Evolutionary conservation across 2,113 vertebrate species (phyloP), one percentile per base, ranked within the genome.

Genomic region (Aegypius monachus): DNA sequence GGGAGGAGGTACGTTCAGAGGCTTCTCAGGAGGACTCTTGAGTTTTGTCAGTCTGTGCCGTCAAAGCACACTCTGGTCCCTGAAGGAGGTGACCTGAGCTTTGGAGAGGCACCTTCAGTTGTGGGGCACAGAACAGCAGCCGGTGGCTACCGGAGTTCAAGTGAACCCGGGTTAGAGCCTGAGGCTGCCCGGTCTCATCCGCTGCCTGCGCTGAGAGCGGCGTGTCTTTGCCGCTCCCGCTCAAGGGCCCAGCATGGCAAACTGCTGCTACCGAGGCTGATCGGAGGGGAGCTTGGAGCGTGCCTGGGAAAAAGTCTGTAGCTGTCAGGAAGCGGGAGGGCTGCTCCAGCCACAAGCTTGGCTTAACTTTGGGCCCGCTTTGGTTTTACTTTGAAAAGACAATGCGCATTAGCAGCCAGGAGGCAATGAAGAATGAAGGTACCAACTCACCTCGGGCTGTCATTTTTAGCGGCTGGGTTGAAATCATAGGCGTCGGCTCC

Each of bases 181-280:
- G 47, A 13, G 16, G 62, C 45, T 40, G 53, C 62, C 40, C 8
- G 31, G 13, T 11, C 31, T 21, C 16, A 2, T 8, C 22, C 1
- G 6, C 34, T 7, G 25, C 2, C 7, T 12, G 34, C 2, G 6
- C 34, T 2, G 26, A 8, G 45, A 43, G 58, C 10, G 2, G 43
- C 0, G 2, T 6, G 11, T 9, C 48, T 34, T 3, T 26, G 36
- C 32, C 0, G 3, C 23, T 61, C 34, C 29, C 7, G 13, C 8
- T 18, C 21, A 42, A 48, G 25, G 40, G 56, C 31, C 20, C 48
- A 9, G 43, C 2, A 6, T 25, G 38, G 58, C 62, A 20, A 59
- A 36, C 26, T 2, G 50, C 43, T 38, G 16, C 13, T 27, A 2
- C 11, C 0, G 12, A 15, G 36, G 34, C 26, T 7, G 65, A 7